A percentile compares a stretch with the other conserved stretches of the same genome.
These are phyloP conservation scores for Agapornis roseicollis DNA, from an alignment of 2,113 vertebrate species.

Conservation along the genomic window DNA sequence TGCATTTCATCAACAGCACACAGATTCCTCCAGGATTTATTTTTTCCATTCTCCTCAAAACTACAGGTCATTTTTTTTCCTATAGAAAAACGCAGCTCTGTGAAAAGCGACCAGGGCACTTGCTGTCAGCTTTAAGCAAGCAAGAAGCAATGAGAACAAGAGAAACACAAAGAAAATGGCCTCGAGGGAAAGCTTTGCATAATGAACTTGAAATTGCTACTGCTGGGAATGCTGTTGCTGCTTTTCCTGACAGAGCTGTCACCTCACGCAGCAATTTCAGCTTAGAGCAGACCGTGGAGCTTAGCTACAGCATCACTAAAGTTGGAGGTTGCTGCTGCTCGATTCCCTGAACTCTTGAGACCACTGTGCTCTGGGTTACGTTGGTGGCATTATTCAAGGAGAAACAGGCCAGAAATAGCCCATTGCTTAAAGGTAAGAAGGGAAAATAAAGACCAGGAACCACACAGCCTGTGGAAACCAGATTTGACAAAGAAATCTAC, in stretches of 20 bases:
- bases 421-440: neutral
- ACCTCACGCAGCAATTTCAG: constrained; percentile 35
- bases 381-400: neutral
- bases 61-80: constrained; percentile 47
- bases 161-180: constrained; percentile 51
- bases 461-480: neutral
- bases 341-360: neutral
- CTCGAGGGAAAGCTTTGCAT: constrained; percentile 52
- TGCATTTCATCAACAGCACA: constrained; percentile 13
- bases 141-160: constrained; percentile 42
- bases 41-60: constrained; percentile 14
- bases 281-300: neutral
- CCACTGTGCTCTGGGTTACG: neutral
- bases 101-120: constrained; percentile 46
- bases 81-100: constrained; percentile 36
- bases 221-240: constrained; percentile 36
- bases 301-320: neutral
- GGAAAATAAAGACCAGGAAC: neutral
- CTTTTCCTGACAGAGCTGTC: constrained; percentile 40
- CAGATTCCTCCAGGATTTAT: neutral
- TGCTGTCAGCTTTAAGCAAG: constrained; percentile 61
- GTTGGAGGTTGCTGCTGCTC: neutral
- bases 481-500: neutral
- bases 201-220: constrained; percentile 66
- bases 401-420: neutral